phyloP scores from a whole-genome alignment of 2,888 invertebrate species.

The Lepidocyrtoides sp. region DNA sequence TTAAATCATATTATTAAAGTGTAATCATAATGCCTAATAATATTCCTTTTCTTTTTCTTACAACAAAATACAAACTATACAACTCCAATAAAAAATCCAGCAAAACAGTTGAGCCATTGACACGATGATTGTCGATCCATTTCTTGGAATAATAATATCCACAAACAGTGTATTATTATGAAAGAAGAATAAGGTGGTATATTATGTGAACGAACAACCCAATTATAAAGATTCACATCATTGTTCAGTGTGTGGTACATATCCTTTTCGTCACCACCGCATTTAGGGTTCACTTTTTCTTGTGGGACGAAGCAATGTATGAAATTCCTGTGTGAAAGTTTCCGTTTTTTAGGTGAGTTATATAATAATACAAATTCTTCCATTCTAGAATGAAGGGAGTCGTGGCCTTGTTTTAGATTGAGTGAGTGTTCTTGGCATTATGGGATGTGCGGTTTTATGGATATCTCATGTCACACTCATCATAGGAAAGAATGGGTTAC shows the following conservation, averaged over 20 bases:
- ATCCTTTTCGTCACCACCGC: constrained; percentile 57
- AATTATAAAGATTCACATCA: constrained; percentile 61
- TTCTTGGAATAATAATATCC: background rate
- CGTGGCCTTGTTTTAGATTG: background rate
- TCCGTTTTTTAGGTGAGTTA: constrained; percentile 24
- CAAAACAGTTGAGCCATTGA: background rate
- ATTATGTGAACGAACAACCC: constrained; percentile 67
- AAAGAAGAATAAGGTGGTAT: constrained; percentile 12
- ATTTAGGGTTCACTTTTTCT: constrained; percentile 26
- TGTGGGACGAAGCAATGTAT: constrained; percentile 64
- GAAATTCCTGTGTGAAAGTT: constrained; percentile 79
- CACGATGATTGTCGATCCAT: constrained; percentile 37
- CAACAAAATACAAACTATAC: too few species aligned
- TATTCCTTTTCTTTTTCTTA: background rate
- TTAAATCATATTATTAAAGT: constrained; percentile 26
- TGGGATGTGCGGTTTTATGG: constrained; percentile 74
- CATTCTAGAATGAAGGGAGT: constrained; percentile 13
- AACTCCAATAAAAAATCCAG: background rate
- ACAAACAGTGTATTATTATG: background rate
- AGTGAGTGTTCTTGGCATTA: background rate
- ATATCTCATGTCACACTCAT: constrained; percentile 69
- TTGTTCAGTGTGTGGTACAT: constrained; percentile 46
- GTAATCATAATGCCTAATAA: constrained; percentile 40
- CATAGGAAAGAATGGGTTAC: background rate
- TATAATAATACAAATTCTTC: constrained; percentile 15